Percentiles rank a stretch among this genome's conserved stretches.
Evolutionary conservation across 2,888 invertebrate genomes (phyloP).

Genomic region (Megaustenia siamemsis): DNA sequence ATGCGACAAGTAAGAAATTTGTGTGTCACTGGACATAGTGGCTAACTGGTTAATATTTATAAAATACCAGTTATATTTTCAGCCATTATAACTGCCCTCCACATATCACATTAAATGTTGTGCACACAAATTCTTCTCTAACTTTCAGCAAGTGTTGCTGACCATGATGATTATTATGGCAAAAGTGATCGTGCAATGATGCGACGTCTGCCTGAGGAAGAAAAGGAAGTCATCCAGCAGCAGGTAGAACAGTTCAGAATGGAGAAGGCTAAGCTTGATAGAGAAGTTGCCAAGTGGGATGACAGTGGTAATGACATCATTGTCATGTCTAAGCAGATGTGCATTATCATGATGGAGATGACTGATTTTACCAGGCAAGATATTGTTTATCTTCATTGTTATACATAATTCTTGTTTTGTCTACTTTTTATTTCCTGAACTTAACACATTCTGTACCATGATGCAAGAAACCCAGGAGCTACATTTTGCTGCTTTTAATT

Average conservation of each 20-base stretch:
- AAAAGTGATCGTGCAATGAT: constrained; percentile 80
- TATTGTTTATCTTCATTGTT: background rate
- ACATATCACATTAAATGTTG: too few relatives aligned
- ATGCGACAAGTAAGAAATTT: too few relatives aligned
- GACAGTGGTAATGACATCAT: constrained; percentile 98
- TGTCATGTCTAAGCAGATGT: constrained; percentile 99
- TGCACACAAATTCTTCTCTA: background rate
- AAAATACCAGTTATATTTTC: too few relatives aligned
- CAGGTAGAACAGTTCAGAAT: constrained; percentile 93
- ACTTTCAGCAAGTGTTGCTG: constrained; percentile 74
- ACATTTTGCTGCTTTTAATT: too few relatives aligned
- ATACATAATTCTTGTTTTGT: too few relatives aligned
- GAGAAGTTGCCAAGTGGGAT: constrained; percentile 99
- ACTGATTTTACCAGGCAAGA: constrained; percentile 97
- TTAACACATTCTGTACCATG: too few relatives aligned
- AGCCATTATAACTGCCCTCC: too few relatives aligned
- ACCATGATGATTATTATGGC: constrained; percentile 76
- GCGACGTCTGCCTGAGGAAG: constrained; percentile 93
- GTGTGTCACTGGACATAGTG: too few relatives aligned
- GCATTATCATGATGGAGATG: constrained; percentile 99
- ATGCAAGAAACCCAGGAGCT: too few relatives aligned
- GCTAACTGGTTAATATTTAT: too few relatives aligned
- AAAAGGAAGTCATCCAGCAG: constrained; percentile 92
- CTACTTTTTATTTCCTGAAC: too few relatives aligned
- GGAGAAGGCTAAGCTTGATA: constrained; percentile 97